A percentile compares a stretch with the other conserved stretches of the same genome.
Evolutionary conservation across 2,113 vertebrate genomes (phyloP).

Genomic region (Plestiodon gilberti): DNA sequence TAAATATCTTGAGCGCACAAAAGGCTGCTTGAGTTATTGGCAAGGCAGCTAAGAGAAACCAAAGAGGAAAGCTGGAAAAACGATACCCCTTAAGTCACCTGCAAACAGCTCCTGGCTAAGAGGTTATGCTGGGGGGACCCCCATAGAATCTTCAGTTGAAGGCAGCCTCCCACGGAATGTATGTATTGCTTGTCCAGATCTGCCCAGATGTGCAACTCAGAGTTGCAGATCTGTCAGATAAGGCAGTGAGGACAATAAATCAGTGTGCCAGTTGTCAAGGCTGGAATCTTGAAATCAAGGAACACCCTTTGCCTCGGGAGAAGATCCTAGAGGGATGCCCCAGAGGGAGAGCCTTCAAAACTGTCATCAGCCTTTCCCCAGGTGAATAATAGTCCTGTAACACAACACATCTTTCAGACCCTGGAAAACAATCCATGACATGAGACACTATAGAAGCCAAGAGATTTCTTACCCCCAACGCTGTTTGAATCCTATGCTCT

Average conservation of each 20-base stretch:
- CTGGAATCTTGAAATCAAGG: background rate
- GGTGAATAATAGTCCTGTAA: background rate
- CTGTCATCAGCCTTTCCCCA: background rate
- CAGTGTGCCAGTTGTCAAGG: background rate
- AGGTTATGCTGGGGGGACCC: background rate
- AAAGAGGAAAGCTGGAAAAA: background rate
- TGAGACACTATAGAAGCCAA: background rate
- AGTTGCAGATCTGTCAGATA: background rate
- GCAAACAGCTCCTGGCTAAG: background rate
- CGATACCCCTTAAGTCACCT: background rate
- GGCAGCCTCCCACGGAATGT: background rate
- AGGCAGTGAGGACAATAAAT: background rate
- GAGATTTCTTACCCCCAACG: slow-evolving; percentile 7
- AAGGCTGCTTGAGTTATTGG: background rate
- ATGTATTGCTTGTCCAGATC: background rate
- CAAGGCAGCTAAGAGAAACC: background rate
- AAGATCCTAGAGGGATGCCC: background rate
- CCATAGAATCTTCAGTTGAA: background rate
- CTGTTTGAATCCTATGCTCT: background rate
- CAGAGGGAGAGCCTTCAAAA: background rate
- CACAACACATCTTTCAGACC: background rate
- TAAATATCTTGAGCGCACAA: background rate
- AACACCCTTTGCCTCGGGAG: background rate
- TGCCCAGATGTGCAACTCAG: background rate
- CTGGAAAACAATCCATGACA: background rate